These are phyloP conservation scores for Mylabris phalerata DNA, from an alignment of 1,140 invertebrate species.

Conservation along the genomic window DNA sequence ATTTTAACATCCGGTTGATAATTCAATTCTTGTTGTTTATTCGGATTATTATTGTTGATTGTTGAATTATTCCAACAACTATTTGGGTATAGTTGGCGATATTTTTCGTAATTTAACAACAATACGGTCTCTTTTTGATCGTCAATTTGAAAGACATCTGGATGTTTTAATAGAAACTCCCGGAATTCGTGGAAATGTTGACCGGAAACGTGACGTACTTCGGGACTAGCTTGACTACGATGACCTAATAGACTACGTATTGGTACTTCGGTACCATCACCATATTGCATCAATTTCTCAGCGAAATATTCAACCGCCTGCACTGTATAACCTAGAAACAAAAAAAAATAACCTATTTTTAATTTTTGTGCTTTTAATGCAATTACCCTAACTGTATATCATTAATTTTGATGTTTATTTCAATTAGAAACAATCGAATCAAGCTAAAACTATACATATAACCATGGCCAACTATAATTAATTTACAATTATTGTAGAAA, in stretches of 20 bases:
- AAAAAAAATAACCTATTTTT: background rate
- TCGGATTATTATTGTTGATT: too few relatives aligned
- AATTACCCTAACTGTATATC: background rate
- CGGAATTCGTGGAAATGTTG: conserved; percentile 91
- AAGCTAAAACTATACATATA: too few relatives aligned
- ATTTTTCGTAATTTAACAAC: conserved; percentile 57
- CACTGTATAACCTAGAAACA: conserved; percentile 57
- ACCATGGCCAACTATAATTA: too few relatives aligned
- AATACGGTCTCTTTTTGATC: conserved; percentile 74
- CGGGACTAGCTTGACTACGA: conserved; percentile 87
- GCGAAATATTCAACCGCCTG: conserved; percentile 94
- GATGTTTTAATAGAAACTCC: conserved; percentile 80
- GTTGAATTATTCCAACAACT: too few relatives aligned
- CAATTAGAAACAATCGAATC: background rate
- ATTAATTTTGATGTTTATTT: too few relatives aligned
- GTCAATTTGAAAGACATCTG: conserved; percentile 80
- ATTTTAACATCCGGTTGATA: conserved; percentile 64
- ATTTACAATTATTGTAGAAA: too few relatives aligned
- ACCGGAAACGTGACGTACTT: conserved; percentile 90
- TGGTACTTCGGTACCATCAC: conserved; percentile 82
- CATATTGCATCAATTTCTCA: conserved; percentile 83
- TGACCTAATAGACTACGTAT: conserved; percentile 90
- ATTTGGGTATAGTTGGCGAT: conserved; percentile 41
- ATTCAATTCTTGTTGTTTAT: conserved; percentile 41
- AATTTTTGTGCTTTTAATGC: background rate